phyloP scores from a whole-genome alignment of 2,797 vertebrate genomes.

The Anisognathus igniventris region DNA sequence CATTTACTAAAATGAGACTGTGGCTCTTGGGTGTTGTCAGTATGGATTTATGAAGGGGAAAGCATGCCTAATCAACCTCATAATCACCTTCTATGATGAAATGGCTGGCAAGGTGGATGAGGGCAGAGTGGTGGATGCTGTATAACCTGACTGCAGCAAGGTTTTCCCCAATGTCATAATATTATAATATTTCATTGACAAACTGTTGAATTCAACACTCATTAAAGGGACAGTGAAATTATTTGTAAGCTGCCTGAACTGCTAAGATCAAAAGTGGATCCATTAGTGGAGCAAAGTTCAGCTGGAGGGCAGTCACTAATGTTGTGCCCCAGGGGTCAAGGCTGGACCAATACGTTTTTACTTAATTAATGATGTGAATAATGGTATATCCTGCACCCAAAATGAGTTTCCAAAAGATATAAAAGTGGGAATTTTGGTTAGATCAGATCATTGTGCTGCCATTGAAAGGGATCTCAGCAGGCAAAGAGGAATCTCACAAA shows the following conservation, averaged over 20 bases:
- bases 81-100: background rate
- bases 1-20: background rate
- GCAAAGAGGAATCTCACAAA: background rate
- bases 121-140: background rate
- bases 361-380: background rate
- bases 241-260: background rate
- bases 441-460: background rate
- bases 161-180: background rate
- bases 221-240: background rate
- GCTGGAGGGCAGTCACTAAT: background rate
- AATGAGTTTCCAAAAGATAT: background rate
- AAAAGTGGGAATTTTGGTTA: background rate
- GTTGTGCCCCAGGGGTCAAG: background rate
- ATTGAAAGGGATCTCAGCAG: background rate
- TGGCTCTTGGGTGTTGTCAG: background rate
- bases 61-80: background rate
- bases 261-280: background rate
- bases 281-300: background rate
- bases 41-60: background rate
- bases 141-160: background rate
- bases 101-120: background rate
- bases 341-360: background rate
- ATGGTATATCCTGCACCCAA: background rate
- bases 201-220: background rate
- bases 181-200: background rate